phyloP scores from a whole-genome alignment of 2,888 invertebrate genomes.

The Hofmannophila pseudospretella region DNA sequence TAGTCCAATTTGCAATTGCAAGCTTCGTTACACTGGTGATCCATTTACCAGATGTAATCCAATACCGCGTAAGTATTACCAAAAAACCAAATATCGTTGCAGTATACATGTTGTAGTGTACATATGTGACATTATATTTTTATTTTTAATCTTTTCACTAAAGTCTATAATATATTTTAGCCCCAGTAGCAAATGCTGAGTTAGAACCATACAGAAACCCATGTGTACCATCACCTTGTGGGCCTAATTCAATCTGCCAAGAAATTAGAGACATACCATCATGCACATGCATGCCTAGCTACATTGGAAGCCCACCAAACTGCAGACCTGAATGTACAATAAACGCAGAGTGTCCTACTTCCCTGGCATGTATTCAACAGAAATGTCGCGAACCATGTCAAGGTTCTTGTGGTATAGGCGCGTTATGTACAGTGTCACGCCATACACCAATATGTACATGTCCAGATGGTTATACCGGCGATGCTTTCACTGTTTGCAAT shows the following conservation, averaged over 20 bases:
- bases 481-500: slow-evolving; percentile 79
- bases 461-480: slow-evolving; percentile 81
- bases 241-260: slow-evolving; percentile 82
- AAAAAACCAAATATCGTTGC: too few species aligned
- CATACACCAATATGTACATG: slow-evolving; percentile 87
- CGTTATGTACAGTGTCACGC: slow-evolving; percentile 80
- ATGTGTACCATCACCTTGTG: slow-evolving; percentile 82
- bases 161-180: slow-evolving; percentile 33
- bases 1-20: slow-evolving; percentile 87
- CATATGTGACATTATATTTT: too few species aligned
- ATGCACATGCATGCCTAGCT: slow-evolving; percentile 80
- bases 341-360: slow-evolving; percentile 82
- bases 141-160: too few species aligned
- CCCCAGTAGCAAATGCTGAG: slow-evolving; percentile 62
- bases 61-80: slow-evolving; percentile 62
- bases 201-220: slow-evolving; percentile 72
- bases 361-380: slow-evolving; percentile 83
- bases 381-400: slow-evolving; percentile 85
- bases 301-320: slow-evolving; percentile 80
- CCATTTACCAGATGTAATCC: slow-evolving; percentile 79
- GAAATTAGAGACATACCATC: slow-evolving; percentile 78
- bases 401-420: slow-evolving; percentile 81
- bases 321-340: slow-evolving; percentile 85
- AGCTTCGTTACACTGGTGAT: slow-evolving; percentile 81
- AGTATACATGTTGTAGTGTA: too few species aligned